Evolutionary conservation across 2,888 invertebrate genomes (phyloP).

Genomic region (Drosophila imparisetae): DNA sequence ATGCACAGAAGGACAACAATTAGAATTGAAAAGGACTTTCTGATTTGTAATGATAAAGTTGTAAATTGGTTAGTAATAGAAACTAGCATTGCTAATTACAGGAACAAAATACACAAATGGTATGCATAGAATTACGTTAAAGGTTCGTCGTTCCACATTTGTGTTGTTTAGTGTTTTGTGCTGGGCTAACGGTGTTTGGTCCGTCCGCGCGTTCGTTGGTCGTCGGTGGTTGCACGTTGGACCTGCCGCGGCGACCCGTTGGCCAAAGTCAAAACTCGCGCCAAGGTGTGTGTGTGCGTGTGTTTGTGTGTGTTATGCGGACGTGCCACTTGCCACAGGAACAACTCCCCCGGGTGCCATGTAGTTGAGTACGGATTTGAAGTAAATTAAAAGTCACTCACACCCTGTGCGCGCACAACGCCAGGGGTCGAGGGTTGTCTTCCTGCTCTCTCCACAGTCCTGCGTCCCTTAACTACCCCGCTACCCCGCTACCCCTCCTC

Average conservation of each 20-base stretch:
- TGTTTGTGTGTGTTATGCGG: conserved; percentile 35
- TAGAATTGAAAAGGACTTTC: background rate
- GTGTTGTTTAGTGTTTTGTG: conserved; percentile 35
- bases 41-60: background rate
- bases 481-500: conserved; percentile 1
- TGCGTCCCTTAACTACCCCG: background rate
- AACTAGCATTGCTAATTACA: background rate
- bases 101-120: background rate
- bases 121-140: background rate
- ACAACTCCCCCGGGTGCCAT: conserved; percentile 76
- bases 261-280: conserved; percentile 60
- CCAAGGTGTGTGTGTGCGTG: conserved; percentile 21
- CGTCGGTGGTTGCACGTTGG: conserved; percentile 37
- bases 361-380: conserved; percentile 80
- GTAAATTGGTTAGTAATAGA: background rate
- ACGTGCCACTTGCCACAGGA: conserved; percentile 73
- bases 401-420: conserved; percentile 52
- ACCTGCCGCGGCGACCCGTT: conserved; percentile 8
- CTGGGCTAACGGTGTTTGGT: conserved; percentile 29
- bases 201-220: background rate
- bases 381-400: conserved; percentile 85
- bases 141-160: background rate
- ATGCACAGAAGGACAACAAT: background rate
- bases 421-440: conserved; percentile 33
- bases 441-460: background rate